Evolutionary conservation across 2,888 invertebrate species (phyloP).

Genomic region (Heteropelma amictum): DNA sequence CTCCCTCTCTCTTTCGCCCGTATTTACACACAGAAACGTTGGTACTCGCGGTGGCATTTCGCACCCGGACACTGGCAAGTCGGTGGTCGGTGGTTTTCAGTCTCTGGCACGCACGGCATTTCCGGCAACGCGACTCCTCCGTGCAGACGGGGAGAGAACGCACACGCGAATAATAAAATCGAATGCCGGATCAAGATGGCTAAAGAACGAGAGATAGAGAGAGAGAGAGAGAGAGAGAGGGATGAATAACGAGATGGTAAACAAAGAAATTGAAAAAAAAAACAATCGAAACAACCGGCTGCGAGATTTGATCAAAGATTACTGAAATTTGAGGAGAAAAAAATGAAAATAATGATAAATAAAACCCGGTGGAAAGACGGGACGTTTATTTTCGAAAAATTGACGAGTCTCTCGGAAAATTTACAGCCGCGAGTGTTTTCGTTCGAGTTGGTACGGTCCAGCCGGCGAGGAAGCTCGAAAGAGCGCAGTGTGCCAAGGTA

Average conservation of each 20-base stretch:
- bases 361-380: too few relatives aligned
- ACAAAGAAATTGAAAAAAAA: background rate
- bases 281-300: background rate
- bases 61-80: slow-evolving; percentile 55
- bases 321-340: too few relatives aligned
- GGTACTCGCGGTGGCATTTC: slow-evolving; percentile 48
- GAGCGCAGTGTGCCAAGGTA: background rate
- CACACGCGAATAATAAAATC: slow-evolving; percentile 17
- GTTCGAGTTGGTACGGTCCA: too few relatives aligned
- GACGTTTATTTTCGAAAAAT: too few relatives aligned
- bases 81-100: slow-evolving; percentile 64
- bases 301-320: too few relatives aligned
- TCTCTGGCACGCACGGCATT: slow-evolving; percentile 73
- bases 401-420: too few relatives aligned
- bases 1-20: slow-evolving; percentile 40
- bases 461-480: too few relatives aligned
- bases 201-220: background rate
- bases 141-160: slow-evolving; percentile 19
- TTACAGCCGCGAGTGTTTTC: too few relatives aligned
- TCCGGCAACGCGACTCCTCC: slow-evolving; percentile 72
- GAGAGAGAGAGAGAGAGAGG: slow-evolving; percentile 22
- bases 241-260: background rate
- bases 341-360: too few relatives aligned
- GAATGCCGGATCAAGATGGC: too few relatives aligned
- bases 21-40: slow-evolving; percentile 11